Conservation (phyloP, 2,888 invertebrate species). For the Cephus nigrinus region DNA sequence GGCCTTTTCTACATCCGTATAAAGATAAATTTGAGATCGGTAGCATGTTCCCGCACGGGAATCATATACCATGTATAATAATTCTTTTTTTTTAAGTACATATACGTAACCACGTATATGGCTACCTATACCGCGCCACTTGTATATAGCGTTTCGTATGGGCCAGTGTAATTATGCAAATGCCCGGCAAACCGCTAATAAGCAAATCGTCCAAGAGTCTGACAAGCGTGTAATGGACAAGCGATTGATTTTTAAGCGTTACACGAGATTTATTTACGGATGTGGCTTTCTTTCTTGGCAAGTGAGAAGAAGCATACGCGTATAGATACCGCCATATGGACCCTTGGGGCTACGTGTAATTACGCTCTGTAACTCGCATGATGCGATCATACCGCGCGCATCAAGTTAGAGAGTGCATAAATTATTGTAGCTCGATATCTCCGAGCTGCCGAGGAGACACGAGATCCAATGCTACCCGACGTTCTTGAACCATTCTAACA, state of each 20-base stretch:
- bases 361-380: background rate
- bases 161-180: background rate
- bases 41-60: background rate
- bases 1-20: background rate
- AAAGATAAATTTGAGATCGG: background rate
- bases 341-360: background rate
- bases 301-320: constrained; percentile 33
- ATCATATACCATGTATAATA: background rate
- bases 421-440: background rate
- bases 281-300: constrained; percentile 27
- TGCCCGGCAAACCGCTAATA: background rate
- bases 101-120: background rate
- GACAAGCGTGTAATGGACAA: constrained; percentile 8
- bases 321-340: background rate
- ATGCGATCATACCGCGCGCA: background rate
- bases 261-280: constrained; percentile 24
- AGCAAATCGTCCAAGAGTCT: background rate
- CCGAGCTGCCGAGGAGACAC: background rate
- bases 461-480: background rate
- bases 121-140: background rate
- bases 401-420: background rate
- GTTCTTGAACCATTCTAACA: background rate
- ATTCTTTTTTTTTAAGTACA: background rate
- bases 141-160: background rate
- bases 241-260: constrained; percentile 32